Base-by-base conservation (phyloP, 2,797 vertebrate species). In the Leptoclinus maculatus region DNA sequence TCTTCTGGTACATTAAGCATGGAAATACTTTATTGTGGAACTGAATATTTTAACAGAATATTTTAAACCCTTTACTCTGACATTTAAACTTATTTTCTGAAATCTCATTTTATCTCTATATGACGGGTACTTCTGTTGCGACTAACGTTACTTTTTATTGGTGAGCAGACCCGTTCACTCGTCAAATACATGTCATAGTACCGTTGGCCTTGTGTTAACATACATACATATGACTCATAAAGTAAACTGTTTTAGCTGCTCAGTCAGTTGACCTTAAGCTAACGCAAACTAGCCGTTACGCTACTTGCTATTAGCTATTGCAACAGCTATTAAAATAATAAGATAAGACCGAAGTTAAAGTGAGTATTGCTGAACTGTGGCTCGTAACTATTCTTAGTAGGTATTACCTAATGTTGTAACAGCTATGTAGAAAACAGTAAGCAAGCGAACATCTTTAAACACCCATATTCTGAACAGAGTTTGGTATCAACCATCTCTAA, bases 361-460 rank as follows among this genome's bases (percentile, higher is more conserved):
- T 32, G 2, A 17, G 0, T 41, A 5, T n/a, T 5, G 6, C 12
- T 16, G 1, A 25, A 39, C 5, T 11, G 23, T 9, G 1, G 0
- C 0, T 32, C 0, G 4, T 19, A 43, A 3, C 0, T 41, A 21
- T 19, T 17, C 1, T 0, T 2, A 47, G 0, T 0, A 16, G 5
- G 14, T 29, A 6, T 25, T 10, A 3, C 19, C 1, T 62, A 1
- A 6, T 27, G 10, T 21, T 53, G 1, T 49, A 47, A 2, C 2
- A 14, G 3, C 7, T 32, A 7, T 29, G 45, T 21, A 19, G 7
- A 47, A 10, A 23, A 14, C 8, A n/a, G 14, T 9, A 43, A 19
- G 27, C 14, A 23, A 36, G 39, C 3, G 0, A 47, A 19, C 23
- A 38, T 13, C 2, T 70, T 71, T 16, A 67, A 78, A 43, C 5